Base-by-base conservation (phyloP, 64 coral and sea anemone species). In the Actinia tenebrosa region DNA sequence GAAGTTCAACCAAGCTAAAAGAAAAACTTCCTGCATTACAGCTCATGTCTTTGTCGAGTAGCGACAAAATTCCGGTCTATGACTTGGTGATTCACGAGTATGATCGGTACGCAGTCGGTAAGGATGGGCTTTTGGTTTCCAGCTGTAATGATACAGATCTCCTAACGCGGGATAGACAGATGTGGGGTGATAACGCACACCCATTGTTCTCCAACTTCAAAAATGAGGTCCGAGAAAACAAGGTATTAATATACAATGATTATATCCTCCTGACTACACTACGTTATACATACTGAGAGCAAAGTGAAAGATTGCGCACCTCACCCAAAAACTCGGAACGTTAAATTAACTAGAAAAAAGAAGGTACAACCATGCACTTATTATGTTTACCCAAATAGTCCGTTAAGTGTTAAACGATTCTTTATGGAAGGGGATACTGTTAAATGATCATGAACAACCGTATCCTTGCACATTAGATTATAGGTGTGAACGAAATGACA, bases 71-170 rank as follows among this genome's bases (percentile, higher is more conserved):
- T 22, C 60, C 94, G 3, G 94, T 96, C 7, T 96, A 96, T 52
- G 94, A 96, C 56, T 90, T 96, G 27, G 91, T 90, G 7, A 86
- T 96, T 60, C 78, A 87, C 3, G 94, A 96, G 59, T 96, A 96
- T 62, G 94, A 96, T 80, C 94, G 94, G 58, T 96, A 96, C 84
- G 86, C 91, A 10, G 91, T 96, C 84, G 94, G 94, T 25, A 92
- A 84, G 45, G 94, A 90, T 15, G 94, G 94, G 22, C 47, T 96
- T 2, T 80, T 96, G 37, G 94, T 87, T 1, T 87, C 94, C 0
- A 79, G 91, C 47, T 96, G 94, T 75, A 93, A 96, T 45, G 80
- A 56, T 19, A 44, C 25, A 7, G 84, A 64, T 20, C 69, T 96
- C 16, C 27, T 82, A 43, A 64, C 60, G 9, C 68, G 94, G 37